These are phyloP conservation scores for Mylabris phalerata DNA, from an alignment of 1,140 invertebrate species.

Conservation along the genomic window DNA sequence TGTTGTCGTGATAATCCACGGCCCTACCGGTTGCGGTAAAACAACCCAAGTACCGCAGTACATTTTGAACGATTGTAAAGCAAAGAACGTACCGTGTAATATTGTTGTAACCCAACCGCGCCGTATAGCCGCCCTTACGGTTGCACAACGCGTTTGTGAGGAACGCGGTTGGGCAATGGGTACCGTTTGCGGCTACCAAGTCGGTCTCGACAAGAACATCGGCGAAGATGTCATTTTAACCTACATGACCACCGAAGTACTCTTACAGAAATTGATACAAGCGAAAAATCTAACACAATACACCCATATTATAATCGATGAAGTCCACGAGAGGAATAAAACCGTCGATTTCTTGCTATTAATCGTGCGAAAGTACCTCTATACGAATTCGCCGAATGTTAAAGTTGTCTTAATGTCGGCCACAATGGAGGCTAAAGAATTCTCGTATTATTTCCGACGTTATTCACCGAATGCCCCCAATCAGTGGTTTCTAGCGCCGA, in stretches of 20 bases:
- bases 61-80: constrained; percentile 67
- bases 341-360: constrained; percentile 89
- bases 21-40: constrained; percentile 71
- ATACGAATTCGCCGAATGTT: constrained; percentile 59
- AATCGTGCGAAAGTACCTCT: constrained; percentile 73
- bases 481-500: constrained; percentile 37
- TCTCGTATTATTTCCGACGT: constrained; percentile 64
- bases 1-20: constrained; percentile 75
- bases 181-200: constrained; percentile 78
- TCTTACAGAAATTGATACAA: constrained; percentile 68
- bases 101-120: constrained; percentile 89
- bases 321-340: constrained; percentile 92
- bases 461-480: background rate
- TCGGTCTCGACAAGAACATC: constrained; percentile 48
- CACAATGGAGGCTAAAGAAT: constrained; percentile 67
- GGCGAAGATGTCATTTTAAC: constrained; percentile 69
- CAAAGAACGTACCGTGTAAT: constrained; percentile 52
- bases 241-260: constrained; percentile 80
- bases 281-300: constrained; percentile 55
- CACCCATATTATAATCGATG: constrained; percentile 91
- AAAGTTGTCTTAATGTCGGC: constrained; percentile 83
- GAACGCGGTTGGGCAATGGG: constrained; percentile 77
- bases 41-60: constrained; percentile 85
- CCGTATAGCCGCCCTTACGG: constrained; percentile 80
- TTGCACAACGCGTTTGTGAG: constrained; percentile 75